phyloP scores from a whole-genome alignment of 2,888 invertebrate species.

The Tubulanus polymorphus region DNA sequence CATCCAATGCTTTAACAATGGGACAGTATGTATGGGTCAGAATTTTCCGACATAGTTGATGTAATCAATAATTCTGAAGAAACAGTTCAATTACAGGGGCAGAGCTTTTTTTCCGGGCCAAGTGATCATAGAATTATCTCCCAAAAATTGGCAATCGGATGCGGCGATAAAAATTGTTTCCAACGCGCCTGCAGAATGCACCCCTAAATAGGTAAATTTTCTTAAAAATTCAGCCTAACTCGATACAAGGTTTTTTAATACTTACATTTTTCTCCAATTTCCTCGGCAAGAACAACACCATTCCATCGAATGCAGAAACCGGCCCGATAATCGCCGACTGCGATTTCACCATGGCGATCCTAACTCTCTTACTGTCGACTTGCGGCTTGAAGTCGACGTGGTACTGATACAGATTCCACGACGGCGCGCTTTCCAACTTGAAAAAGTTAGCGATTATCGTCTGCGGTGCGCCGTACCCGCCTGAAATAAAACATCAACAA shows the following conservation, averaged over 20 bases:
- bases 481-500: constrained; percentile 21
- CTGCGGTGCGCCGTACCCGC: constrained; percentile 31
- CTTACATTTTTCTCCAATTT: constrained; percentile 34
- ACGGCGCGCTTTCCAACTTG: constrained; percentile 26
- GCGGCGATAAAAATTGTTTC: too few relatives aligned
- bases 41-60: too few relatives aligned
- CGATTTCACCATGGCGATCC: constrained; percentile 32
- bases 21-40: too few relatives aligned
- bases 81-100: too few relatives aligned
- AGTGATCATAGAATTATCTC: too few relatives aligned
- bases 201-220: too few relatives aligned
- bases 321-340: constrained; percentile 35
- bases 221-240: too few relatives aligned
- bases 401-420: constrained; percentile 46
- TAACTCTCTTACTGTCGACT: constrained; percentile 35
- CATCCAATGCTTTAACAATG: too few relatives aligned
- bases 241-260: neutral
- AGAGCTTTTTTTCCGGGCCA: too few relatives aligned
- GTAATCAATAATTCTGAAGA: too few relatives aligned
- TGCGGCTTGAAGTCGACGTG: constrained; percentile 46
- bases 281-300: constrained; percentile 37
- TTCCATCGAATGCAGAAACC: constrained; percentile 47
- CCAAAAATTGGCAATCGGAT: too few relatives aligned
- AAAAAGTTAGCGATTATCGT: constrained; percentile 40
- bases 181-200: too few relatives aligned